Evolutionary conservation across 1,140 invertebrate genomes (phyloP).

Genomic region (Philopotamus ludificatus): DNA sequence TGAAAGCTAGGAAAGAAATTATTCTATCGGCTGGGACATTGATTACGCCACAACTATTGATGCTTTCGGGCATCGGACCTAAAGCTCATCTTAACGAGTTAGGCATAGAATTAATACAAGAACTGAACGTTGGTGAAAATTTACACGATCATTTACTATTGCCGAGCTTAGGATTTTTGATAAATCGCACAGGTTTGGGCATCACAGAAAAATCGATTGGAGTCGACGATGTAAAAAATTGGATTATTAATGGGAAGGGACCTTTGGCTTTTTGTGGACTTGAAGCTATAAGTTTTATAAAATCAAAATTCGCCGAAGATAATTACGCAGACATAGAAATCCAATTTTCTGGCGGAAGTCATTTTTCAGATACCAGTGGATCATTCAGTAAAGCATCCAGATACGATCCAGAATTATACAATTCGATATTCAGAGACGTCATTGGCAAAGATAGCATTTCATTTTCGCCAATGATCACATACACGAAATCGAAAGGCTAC

Average conservation of each 20-base stretch:
- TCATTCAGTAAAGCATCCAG: conserved; percentile 69
- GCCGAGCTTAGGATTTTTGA: conserved; percentile 60
- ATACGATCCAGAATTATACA: conserved; percentile 60
- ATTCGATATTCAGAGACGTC: conserved; percentile 58
- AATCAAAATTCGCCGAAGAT: conserved; percentile 58
- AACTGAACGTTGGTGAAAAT: conserved; percentile 67
- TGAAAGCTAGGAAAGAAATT: conserved; percentile 64
- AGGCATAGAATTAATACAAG: conserved; percentile 64
- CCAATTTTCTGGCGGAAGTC: conserved; percentile 57
- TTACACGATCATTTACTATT: conserved; percentile 74
- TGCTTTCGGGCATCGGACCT: conserved; percentile 78
- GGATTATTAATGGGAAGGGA: conserved; percentile 54
- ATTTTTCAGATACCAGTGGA: no score
- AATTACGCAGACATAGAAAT: conserved; percentile 65
- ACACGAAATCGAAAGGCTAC: conserved; percentile 72
- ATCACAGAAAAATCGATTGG: conserved; percentile 52
- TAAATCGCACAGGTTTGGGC: conserved; percentile 54
- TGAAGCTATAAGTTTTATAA: conserved; percentile 65
- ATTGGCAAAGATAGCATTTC: conserved; percentile 63
- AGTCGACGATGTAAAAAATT: conserved; percentile 51
- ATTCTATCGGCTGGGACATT: conserved; percentile 74
- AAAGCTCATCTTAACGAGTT: conserved; percentile 62
- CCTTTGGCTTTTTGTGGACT: conserved; percentile 59
- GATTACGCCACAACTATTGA: conserved; percentile 76
- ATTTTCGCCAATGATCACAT: conserved; percentile 68